phyloP scores from a whole-genome alignment of 2,797 vertebrate genomes.

The Cyclura pinguis region DNA sequence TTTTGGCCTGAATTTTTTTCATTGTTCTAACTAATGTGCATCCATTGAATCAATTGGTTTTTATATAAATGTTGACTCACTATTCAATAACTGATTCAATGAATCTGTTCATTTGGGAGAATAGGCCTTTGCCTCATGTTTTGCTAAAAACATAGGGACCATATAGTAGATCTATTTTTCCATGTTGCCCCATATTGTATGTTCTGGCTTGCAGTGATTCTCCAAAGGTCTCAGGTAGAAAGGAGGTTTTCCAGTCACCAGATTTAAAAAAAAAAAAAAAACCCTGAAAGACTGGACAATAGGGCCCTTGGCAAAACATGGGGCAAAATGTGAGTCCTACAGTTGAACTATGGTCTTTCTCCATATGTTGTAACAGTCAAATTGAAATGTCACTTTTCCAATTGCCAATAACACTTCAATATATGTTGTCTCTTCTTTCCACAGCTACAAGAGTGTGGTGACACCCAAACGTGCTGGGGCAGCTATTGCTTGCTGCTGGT shows the following conservation, averaged over 20 bases:
- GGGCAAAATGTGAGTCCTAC: background rate
- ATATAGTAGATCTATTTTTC: background rate
- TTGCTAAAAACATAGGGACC: background rate
- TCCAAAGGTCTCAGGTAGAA: background rate
- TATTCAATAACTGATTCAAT: too few species aligned
- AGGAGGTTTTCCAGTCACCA: background rate
- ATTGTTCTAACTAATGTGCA: too few species aligned
- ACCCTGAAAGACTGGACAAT: background rate
- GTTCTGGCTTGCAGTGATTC: background rate
- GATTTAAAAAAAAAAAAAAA: background rate
- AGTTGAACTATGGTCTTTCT: background rate
- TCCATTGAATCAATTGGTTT: too few species aligned
- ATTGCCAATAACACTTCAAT: background rate
- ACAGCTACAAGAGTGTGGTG: conserved; percentile 93
- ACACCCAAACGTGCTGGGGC: conserved; percentile 87
- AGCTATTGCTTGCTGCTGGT: conserved; percentile 93
- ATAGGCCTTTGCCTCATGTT: background rate
- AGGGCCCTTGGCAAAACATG: background rate
- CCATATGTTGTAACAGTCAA: background rate
- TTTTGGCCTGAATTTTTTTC: background rate
- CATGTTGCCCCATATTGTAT: background rate
- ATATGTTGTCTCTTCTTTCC: background rate
- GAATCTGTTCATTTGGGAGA: too few species aligned
- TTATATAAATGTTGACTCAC: too few species aligned
- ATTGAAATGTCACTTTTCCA: background rate